Evolutionary conservation across 2,888 invertebrate species (phyloP), one percentile per base, ranked within the genome.

Genomic region (Cheiracanthium punctorium): DNA sequence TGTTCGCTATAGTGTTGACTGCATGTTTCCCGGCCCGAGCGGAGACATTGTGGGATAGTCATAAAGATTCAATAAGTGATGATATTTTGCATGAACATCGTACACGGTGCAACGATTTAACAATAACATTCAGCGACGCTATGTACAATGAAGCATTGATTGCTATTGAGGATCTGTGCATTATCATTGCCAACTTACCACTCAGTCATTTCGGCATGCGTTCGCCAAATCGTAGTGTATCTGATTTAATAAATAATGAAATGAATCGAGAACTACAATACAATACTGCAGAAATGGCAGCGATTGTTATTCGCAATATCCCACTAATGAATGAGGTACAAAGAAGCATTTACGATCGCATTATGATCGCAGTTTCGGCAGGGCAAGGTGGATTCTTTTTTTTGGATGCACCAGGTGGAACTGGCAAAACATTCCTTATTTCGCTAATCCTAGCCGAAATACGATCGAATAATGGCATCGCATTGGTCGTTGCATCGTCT

Each of bases 51-150:
- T 48, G n/a, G n/a, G 48, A 48, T 17, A 48, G 14, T 17, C n/a
- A 48, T 17, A 48, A 76, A 67, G 75, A 76, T 65, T 65, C 65
- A 37, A 29, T 76, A 65, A 67, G 65, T 67, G 75, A 76, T 41
- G 67, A 76, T 65, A 41, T 76, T 65, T 67, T 76, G 41, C 67
- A 76, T 74, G 58, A 17, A 74, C 74, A 74, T 74, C 74, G 74
- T 74, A 65, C 20, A 76, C 43, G 76, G 76, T 43, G 41, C 67
- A 29, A 77, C 69, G 79, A 79, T 79, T 71, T 71, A 71, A 71
- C 71, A 24, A 71, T 71, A 71, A 41, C 43, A 71, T 41, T 71
- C 71, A 71, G 41, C 43, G 43, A 71, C 41, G 43, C 41, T 17
- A 48, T 48, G 52, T 73, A 48, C 30, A 73, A 73, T 73, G 72